Conservation (phyloP, 2,113 vertebrate genomes). For the Eurystomus gularis region DNA sequence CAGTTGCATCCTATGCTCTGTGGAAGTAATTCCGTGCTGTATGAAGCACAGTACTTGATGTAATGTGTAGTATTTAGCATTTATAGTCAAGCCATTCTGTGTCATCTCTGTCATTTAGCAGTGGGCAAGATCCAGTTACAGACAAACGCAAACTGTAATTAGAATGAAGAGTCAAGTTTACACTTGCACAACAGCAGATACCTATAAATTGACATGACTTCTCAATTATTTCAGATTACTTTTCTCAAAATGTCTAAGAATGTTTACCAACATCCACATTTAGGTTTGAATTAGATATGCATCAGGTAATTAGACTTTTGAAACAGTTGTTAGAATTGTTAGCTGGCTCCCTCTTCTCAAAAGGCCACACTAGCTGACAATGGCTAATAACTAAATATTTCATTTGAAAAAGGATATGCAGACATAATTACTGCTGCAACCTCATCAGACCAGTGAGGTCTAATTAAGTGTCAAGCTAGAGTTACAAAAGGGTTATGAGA, state of each 20-base stretch:
- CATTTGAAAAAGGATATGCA: background rate
- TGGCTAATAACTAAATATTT: constrained; percentile 44
- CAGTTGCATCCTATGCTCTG: background rate
- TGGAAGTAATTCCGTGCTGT: background rate
- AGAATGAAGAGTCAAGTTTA: background rate
- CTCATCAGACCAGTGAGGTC: constrained; percentile 27
- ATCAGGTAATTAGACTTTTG: background rate
- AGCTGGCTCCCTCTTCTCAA: background rate
- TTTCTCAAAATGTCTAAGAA: background rate
- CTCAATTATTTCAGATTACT: background rate
- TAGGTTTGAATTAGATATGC: background rate
- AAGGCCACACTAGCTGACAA: constrained; percentile 30
- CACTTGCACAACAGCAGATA: background rate
- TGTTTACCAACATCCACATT: background rate
- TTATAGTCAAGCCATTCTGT: background rate
- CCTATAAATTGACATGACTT: background rate
- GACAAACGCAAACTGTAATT: background rate
- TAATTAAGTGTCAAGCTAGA: constrained; percentile 30
- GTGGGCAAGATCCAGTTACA: background rate
- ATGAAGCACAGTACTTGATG: background rate
- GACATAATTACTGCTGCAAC: constrained; percentile 26
- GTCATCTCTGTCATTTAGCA: background rate
- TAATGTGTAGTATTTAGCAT: background rate
- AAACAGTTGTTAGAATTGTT: background rate
- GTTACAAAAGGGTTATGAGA: constrained; percentile 2